A percentile compares a stretch with the other conserved stretches of the same genome.
phyloP scores from a whole-genome alignment of 2,113 vertebrate genomes.

The Pardalotus punctatus region DNA sequence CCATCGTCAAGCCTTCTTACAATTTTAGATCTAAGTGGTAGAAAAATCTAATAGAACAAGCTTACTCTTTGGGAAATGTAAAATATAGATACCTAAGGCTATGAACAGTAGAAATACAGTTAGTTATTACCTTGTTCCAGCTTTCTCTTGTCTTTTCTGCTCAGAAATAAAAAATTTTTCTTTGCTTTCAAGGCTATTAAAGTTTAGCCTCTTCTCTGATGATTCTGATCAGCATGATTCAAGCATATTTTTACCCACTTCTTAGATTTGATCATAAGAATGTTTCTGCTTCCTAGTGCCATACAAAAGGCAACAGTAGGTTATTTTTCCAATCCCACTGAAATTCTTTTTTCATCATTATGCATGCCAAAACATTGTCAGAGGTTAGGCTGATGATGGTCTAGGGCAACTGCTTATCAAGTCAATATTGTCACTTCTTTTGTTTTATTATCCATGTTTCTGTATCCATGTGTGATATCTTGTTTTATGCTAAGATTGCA shows the following conservation, averaged over 20 bases:
- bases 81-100: conserved; percentile 43
- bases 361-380: background rate
- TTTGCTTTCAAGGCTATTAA: background rate
- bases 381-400: background rate
- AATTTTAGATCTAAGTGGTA: conserved; percentile 19
- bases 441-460: background rate
- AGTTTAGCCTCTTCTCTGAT: background rate
- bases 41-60: conserved; percentile 21
- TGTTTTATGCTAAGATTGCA: background rate
- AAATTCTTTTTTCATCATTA: background rate
- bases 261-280: background rate
- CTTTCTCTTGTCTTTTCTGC: background rate
- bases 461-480: background rate
- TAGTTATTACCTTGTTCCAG: conserved; percentile 15
- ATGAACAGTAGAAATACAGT: background rate
- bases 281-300: background rate
- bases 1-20: background rate
- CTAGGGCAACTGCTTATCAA: background rate
- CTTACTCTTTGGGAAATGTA: background rate
- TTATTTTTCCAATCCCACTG: background rate
- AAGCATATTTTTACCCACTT: background rate
- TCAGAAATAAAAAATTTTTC: background rate
- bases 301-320: background rate
- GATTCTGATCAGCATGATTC: background rate
- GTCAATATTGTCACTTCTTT: background rate